phyloP scores from a whole-genome alignment of 2,888 invertebrate species.

The Iphiclides podalirius region DNA sequence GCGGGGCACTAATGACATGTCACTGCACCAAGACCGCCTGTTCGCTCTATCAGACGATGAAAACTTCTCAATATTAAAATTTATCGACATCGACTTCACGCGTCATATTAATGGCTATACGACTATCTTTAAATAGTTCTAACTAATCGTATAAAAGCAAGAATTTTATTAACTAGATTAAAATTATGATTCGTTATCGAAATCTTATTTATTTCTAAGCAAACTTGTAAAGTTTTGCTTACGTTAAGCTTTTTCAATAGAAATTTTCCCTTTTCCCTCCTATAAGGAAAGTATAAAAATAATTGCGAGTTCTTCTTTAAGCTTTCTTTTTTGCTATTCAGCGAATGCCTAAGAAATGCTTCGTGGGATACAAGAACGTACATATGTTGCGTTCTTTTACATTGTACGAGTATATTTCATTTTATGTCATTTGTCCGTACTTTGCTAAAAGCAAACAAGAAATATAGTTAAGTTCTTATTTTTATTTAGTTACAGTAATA shows the following conservation, averaged over 20 bases:
- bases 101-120: constrained; percentile 5
- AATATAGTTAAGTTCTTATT: constrained; percentile 5
- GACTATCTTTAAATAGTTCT: constrained; percentile 27
- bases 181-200: too few relatives aligned
- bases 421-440: constrained; percentile 21
- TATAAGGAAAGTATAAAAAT: constrained; percentile 20
- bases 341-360: constrained; percentile 22
- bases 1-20: constrained; percentile 52
- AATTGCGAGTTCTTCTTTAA: constrained; percentile 20
- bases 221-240: constrained; percentile 6
- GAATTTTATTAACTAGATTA: too few relatives aligned
- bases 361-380: constrained; percentile 21
- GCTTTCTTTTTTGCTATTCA: constrained; percentile 17
- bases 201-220: too few relatives aligned
- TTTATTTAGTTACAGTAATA: constrained; percentile 3
- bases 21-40: constrained; percentile 48
- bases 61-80: constrained; percentile 60
- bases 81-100: constrained; percentile 50
- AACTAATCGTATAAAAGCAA: too few relatives aligned
- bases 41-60: constrained; percentile 36
- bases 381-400: constrained; percentile 20
- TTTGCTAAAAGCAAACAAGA: constrained; percentile 17
- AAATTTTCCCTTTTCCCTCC: constrained; percentile 11
- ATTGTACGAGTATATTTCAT: constrained; percentile 20
- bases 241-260: constrained; percentile 18